Evolutionary conservation across 2,797 vertebrate genomes (phyloP), one percentile per base, ranked within the genome.

Genomic region (Sorex maritimensis): DNA sequence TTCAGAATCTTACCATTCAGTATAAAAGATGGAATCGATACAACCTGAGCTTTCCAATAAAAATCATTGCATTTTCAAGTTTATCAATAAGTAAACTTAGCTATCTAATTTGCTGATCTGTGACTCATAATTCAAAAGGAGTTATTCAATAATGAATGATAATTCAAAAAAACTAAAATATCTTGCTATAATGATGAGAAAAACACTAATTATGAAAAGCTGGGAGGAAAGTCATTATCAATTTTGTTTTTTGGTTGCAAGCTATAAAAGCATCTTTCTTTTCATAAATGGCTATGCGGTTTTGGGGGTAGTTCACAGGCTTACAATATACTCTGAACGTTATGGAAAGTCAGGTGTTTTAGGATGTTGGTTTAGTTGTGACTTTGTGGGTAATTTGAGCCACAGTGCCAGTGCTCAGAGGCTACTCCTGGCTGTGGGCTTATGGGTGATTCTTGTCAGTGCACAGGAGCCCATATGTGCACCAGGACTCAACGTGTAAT

Each of bases 271-370:
- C 11, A 79, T 69, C 14, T 77, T 17, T 44, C 1, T 13, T 69
- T 68, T 23, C n/a, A 63, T 21, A 73, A 61, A 28, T 10, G 15
- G 7, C 6, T 71, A 13, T 71, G 30, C 6, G 15, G 68, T 19
- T 1, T 71, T 15, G 1, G 15, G 3, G 68, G 6, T 1, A 14
- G 30, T 71, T 2, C 34, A 7, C n/a, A 34, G 13, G 3, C 8
- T 2, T 30, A 30, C 34, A 21, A 52, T 38, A 7, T 14, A 21
- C 6, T 71, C 14, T 34, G n/a, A 4, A 73, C 41, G 17, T 44
- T 44, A 74, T 44, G 38, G 19, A 38, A 44, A 73, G 28, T 81
- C 30, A 74, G 4, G 2, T 6, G 10, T 52, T 52, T 52, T 11
- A 14, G 10, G 49, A 14, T 52, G 58, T 21, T 21, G 15, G 19